Evolutionary conservation across 2,113 vertebrate species (phyloP).

Genomic region (Sander lucioperca): DNA sequence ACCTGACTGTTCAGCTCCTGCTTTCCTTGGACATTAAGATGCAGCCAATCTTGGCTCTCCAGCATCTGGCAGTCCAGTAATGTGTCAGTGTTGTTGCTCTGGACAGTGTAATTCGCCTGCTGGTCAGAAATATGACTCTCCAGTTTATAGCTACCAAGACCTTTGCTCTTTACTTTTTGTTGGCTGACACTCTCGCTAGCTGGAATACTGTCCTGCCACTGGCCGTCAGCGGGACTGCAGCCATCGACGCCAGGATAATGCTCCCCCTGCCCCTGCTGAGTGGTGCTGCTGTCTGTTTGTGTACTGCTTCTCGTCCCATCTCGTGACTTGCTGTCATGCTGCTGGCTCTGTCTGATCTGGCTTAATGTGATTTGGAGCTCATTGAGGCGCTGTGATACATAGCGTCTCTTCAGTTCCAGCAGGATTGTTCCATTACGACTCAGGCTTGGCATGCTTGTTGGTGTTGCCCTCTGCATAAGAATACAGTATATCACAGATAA

Average conservation of each 20-base stretch:
- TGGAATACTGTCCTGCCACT: constrained; percentile 37
- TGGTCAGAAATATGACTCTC: constrained; percentile 65
- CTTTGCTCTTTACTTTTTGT: constrained; percentile 27
- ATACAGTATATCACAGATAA: constrained; percentile 17
- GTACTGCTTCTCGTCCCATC: constrained; percentile 34
- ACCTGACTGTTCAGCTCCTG: constrained; percentile 27
- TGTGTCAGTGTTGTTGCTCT: constrained; percentile 32
- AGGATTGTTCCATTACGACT: constrained; percentile 76
- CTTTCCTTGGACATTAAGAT: neutral
- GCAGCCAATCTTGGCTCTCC: constrained; percentile 24
- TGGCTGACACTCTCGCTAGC: constrained; percentile 45
- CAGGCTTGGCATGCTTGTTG: constrained; percentile 54
- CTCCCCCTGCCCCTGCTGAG: constrained; percentile 41
- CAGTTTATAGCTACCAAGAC: constrained; percentile 42
- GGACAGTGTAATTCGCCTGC: constrained; percentile 26
- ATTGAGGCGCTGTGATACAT: constrained; percentile 75
- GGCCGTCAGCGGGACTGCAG: constrained; percentile 22
- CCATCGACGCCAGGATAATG: constrained; percentile 23
- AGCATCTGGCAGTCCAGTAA: constrained; percentile 29
- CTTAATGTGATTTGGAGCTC: constrained; percentile 78
- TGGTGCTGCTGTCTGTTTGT: constrained; percentile 35
- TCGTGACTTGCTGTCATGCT: constrained; percentile 56
- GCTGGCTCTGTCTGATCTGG: constrained; percentile 65
- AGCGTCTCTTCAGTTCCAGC: constrained; percentile 76
- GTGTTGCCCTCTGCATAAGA: constrained; percentile 46